Base-by-base conservation (phyloP, 53 echinoderm and acorn worm species). In the Arbacia lixula region DNA sequence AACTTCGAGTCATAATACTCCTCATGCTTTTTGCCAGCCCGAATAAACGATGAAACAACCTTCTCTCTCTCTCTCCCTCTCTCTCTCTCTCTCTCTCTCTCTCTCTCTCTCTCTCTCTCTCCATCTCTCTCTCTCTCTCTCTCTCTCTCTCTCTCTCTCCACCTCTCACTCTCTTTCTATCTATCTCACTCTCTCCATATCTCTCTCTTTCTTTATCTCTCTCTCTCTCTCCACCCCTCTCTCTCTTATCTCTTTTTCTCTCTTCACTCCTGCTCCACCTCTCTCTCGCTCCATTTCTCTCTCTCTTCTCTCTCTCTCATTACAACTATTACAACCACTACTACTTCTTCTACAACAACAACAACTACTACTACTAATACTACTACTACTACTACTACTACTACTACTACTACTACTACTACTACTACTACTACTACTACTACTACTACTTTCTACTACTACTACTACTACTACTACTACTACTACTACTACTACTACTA, bases 401-500 rank as follows among this genome's bases (percentile, higher is more conserved):
- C 54, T 54, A 19, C 54, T 54, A 54, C 54, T 54, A 19, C 4
- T 54, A 54, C 54, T 54, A 19, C 54, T 54, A 54, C 54, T 54
- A 54, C 54, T 54, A 54, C 54, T 54, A 54, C 54, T 54, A 19
- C 54, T 54, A 56, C 22, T 24, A 3, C 6, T 51, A 51, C 51
- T 51, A 2, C 51, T 51, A 51, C 3, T 3, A 51, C 51, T 17
- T 49, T 14, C 50, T 49, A 49, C 50, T 49, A 49, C 50, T 49
- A 49, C 50, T 49, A 49, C 50, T 49, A 49, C 50, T 49, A 49
- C 50, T 49, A 49, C 50, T 49, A 49, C 50, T 49, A 49, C 50
- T 49, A 49, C 50, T 49, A 49, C 50, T 49, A 49, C 50, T 49
- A 49, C 50, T 49, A 49, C 50, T 49, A 49, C 50, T 49, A 49